A percentile compares a stretch with the other conserved stretches of the same genome.
These are phyloP conservation scores for Spialia ferax DNA, from an alignment of 2,888 invertebrate species.

Conservation along the genomic window DNA sequence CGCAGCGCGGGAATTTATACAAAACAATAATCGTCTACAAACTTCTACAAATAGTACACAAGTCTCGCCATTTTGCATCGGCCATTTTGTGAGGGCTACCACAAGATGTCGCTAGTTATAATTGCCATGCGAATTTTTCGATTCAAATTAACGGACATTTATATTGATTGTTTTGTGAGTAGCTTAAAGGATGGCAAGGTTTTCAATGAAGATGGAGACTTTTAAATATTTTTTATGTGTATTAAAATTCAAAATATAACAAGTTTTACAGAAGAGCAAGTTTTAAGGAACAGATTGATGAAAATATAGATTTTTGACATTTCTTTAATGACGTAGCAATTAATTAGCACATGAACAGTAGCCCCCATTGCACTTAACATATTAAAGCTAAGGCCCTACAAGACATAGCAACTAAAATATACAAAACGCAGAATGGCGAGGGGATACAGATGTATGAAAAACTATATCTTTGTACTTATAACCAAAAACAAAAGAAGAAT, in stretches of 20 bases:
- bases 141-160: not conserved
- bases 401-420: constrained; percentile 49
- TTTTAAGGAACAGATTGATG: too few species aligned
- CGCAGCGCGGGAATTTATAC: constrained; percentile 80
- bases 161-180: not conserved
- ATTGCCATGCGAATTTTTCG: not conserved
- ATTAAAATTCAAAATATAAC: too few species aligned
- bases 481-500: constrained; percentile 19
- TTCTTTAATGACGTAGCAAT: not conserved
- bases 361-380: constrained; percentile 51
- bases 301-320: not conserved
- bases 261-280: too few species aligned
- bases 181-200: too few species aligned
- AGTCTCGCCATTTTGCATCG: constrained; percentile 67
- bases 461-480: constrained; percentile 35
- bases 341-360: constrained; percentile 13
- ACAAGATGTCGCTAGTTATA: constrained; percentile 12
- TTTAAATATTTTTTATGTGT: not conserved
- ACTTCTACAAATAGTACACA: constrained; percentile 73
- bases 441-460: constrained; percentile 42
- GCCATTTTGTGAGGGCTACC: constrained; percentile 59
- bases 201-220: not conserved
- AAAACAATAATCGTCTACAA: constrained; percentile 80
- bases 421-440: constrained; percentile 48
- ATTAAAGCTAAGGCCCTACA: constrained; percentile 64